These are phyloP conservation scores for Drosophila rhopaloa DNA, from an alignment of 1,140 invertebrate species.

Conservation along the genomic window DNA sequence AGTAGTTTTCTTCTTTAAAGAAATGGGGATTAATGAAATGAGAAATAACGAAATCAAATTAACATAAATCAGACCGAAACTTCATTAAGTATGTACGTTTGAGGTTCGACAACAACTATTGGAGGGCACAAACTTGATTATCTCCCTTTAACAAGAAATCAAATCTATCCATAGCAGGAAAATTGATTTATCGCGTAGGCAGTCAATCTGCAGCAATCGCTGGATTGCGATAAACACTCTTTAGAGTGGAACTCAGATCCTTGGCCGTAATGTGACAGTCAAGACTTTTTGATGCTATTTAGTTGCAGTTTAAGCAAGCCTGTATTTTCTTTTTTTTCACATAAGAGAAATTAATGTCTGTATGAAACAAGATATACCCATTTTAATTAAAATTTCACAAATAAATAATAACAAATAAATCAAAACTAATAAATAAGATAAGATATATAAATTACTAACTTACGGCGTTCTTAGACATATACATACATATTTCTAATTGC, in stretches of 20 bases:
- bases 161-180: slow-evolving; percentile 29
- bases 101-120: slow-evolving; percentile 19
- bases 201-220: slow-evolving; percentile 31
- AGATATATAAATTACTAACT: too few relatives aligned
- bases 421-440: too few relatives aligned
- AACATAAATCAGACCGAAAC: slow-evolving; percentile 28
- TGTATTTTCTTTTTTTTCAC: not conserved
- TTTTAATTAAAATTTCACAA: too few relatives aligned
- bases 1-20: not conserved
- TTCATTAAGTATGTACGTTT: slow-evolving; percentile 44
- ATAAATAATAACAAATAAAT: too few relatives aligned
- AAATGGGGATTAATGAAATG: slow-evolving; percentile 13
- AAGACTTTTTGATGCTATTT: not conserved
- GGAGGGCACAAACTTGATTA: slow-evolving; percentile 36
- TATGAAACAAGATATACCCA: too few relatives aligned
- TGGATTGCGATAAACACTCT: slow-evolving; percentile 14
- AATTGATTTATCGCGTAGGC: slow-evolving; percentile 52
- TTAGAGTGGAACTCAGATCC: not conserved
- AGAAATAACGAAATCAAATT: slow-evolving; percentile 20
- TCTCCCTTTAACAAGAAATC: slow-evolving; percentile 29
- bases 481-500: too few relatives aligned
- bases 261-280: slow-evolving; percentile 26
- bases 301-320: not conserved
- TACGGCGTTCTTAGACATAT: too few relatives aligned
- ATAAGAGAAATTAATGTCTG: not conserved